Evolutionary conservation across 2,113 vertebrate species (phyloP).

Genomic region (Trogon melanurus): DNA sequence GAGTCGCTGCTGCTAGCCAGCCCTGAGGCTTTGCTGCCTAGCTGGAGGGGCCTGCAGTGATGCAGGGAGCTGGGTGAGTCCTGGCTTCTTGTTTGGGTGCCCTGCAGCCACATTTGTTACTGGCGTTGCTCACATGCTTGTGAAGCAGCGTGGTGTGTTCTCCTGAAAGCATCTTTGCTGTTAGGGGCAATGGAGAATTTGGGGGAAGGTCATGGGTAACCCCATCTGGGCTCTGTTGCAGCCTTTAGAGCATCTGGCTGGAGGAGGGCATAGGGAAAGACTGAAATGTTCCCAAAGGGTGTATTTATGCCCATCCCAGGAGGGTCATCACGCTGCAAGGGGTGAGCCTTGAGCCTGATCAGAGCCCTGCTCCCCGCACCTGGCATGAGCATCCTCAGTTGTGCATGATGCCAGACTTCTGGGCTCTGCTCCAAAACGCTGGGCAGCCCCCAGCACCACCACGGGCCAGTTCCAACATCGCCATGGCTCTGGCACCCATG

Average conservation of each 20-base stretch:
- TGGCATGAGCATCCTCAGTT: fast-evolving
- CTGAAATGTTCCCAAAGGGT: background rate
- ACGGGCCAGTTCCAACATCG: background rate
- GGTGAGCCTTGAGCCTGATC: background rate
- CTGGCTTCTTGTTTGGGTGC: background rate
- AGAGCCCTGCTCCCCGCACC: background rate
- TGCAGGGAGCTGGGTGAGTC: background rate
- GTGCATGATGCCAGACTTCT: fast-evolving
- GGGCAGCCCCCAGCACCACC: background rate
- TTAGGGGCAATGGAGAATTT: background rate
- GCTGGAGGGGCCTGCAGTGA: background rate
- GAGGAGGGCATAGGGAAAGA: background rate
- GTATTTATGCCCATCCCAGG: background rate
- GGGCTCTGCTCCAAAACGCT: background rate
- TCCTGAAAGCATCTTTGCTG: background rate
- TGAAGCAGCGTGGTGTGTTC: background rate
- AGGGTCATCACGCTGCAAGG: background rate
- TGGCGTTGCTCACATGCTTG: background rate
- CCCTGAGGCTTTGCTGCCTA: fast-evolving
- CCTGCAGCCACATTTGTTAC: background rate
- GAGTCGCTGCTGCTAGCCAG: background rate
- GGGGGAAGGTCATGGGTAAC: fast-evolving
- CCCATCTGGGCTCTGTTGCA: background rate
- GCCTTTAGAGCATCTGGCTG: background rate
- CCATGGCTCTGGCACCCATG: background rate